These are phyloP conservation scores for Scytalopus superciliaris DNA, from an alignment of 2,113 vertebrate genomes.

Conservation along the genomic window DNA sequence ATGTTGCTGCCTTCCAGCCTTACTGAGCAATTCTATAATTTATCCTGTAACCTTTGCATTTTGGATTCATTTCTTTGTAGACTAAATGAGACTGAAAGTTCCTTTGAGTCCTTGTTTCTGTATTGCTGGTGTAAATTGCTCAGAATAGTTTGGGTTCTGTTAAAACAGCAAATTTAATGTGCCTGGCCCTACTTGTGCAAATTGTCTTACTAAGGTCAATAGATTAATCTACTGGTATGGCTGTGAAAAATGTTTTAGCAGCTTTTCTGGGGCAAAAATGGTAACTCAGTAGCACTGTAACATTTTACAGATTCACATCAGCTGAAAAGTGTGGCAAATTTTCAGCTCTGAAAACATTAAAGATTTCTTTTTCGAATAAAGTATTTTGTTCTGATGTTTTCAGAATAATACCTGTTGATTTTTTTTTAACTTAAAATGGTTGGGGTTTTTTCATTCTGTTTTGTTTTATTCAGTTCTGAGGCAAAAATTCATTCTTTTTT, in stretches of 20 bases:
- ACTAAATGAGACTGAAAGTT: neutral
- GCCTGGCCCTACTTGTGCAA: neutral
- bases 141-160: neutral
- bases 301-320: neutral
- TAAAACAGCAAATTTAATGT: neutral
- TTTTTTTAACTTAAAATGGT: neutral
- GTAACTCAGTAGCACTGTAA: neutral
- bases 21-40: neutral
- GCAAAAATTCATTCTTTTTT: neutral
- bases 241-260: neutral
- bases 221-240: neutral
- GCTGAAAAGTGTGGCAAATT: neutral
- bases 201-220: neutral
- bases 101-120: neutral
- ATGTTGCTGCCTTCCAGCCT: neutral
- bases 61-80: neutral
- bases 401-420: neutral
- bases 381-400: neutral
- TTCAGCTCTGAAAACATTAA: neutral
- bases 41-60: neutral
- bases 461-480: neutral
- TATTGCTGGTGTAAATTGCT: neutral
- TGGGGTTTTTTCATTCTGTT: accelerated
- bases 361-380: neutral
- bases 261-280: neutral